These are phyloP conservation scores for Drosophila heteroneura DNA, from an alignment of 2,888 invertebrate genomes.

Conservation along the genomic window DNA sequence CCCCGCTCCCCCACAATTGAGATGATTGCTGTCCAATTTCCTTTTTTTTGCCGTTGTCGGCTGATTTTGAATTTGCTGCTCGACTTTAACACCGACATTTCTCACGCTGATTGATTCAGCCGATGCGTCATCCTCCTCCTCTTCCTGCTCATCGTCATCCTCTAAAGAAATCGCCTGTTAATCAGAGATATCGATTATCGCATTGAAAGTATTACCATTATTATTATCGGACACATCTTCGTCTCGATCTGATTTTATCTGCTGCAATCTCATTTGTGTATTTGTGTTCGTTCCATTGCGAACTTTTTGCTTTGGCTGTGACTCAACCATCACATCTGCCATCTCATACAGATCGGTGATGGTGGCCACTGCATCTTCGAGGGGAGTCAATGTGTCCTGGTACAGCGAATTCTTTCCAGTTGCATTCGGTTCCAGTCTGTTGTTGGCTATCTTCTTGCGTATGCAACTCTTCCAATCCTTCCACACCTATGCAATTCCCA, in stretches of 20 bases:
- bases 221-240: constrained; percentile 50
- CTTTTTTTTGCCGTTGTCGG: constrained; percentile 43
- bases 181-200: too few relatives aligned
- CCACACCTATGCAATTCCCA: constrained; percentile 49
- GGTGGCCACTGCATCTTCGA: constrained; percentile 67
- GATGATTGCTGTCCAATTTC: constrained; percentile 34
- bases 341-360: constrained; percentile 64
- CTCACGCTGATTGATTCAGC: constrained; percentile 37
- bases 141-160: constrained; percentile 47
- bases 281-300: constrained; percentile 22
- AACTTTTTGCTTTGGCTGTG: constrained; percentile 39
- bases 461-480: constrained; percentile 71
- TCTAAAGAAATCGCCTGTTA: not conserved
- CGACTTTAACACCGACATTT: constrained; percentile 31
- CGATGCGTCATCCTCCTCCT: constrained; percentile 31
- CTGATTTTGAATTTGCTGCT: constrained; percentile 28
- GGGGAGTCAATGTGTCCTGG: constrained; percentile 63
- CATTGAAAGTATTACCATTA: constrained; percentile 42
- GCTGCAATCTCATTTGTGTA: constrained; percentile 24
- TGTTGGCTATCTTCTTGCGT: constrained; percentile 63
- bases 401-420: constrained; percentile 60
- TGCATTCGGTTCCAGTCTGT: constrained; percentile 57
- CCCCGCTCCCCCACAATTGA: constrained; percentile 12
- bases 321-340: constrained; percentile 60
- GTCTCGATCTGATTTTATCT: constrained; percentile 53